Evolutionary conservation across 2,888 invertebrate species (phyloP).

Genomic region (Choristoneura rosaceana): DNA sequence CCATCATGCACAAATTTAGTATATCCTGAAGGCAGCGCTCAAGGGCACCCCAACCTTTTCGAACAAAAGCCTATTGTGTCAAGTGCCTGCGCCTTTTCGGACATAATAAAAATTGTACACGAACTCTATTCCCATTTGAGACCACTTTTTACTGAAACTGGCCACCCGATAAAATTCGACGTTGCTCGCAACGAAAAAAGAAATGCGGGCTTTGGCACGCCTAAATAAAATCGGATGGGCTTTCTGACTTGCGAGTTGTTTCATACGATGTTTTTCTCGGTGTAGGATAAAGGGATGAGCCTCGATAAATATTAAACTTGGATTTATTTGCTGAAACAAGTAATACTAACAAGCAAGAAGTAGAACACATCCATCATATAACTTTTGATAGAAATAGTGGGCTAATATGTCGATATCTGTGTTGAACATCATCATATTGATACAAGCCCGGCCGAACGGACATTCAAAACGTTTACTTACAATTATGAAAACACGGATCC

Average conservation of each 20-base stretch:
- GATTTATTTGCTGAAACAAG: not conserved
- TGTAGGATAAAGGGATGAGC: conserved; percentile 6
- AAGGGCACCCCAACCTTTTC: conserved; percentile 12
- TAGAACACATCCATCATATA: too few species aligned
- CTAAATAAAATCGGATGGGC: conserved; percentile 16
- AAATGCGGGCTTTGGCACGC: conserved; percentile 22
- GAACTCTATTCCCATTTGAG: conserved; percentile 12
- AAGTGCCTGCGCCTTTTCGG: conserved; percentile 17
- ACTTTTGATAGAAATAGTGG: too few species aligned
- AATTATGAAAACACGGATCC: not conserved
- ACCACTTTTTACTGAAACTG: conserved; percentile 18
- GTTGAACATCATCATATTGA: not conserved
- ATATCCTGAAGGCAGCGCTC: conserved; percentile 13
- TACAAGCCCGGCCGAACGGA: not conserved
- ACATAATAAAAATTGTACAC: conserved; percentile 21
- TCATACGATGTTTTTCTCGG: conserved; percentile 3
- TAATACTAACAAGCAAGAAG: not conserved
- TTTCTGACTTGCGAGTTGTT: conserved; percentile 8
- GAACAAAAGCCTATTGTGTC: conserved; percentile 25
- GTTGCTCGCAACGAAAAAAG: conserved; percentile 11
- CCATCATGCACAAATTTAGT: conserved; percentile 9
- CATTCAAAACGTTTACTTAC: not conserved
- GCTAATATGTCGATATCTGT: too few species aligned
- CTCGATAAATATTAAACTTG: conserved; percentile 13
- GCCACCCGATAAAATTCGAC: conserved; percentile 21